Evolutionary conservation across 1,140 invertebrate genomes (phyloP).

Genomic region (Teleopsis dalmanni): DNA sequence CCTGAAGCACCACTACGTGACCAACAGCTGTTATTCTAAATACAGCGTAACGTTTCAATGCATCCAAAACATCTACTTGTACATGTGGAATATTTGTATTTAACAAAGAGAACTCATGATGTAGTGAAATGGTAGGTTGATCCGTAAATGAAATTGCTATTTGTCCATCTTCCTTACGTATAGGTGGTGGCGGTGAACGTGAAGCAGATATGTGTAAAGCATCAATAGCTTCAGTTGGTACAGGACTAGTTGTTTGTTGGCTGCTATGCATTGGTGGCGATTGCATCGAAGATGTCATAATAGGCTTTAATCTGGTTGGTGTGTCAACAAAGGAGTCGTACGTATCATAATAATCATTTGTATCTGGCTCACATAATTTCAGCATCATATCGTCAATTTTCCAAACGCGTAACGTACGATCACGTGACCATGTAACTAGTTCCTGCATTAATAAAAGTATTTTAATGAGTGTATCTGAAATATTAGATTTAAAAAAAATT

Average conservation of each 20-base stretch:
- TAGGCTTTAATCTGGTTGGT: conserved; percentile 25
- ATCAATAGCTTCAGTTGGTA: conserved; percentile 10
- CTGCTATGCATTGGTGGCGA: background rate
- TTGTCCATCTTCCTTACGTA: conserved; percentile 28
- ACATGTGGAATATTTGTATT: conserved; percentile 83
- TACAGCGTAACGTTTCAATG: conserved; percentile 61
- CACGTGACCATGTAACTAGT: conserved; percentile 91
- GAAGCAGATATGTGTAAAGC: conserved; percentile 8
- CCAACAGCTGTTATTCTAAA: conserved; percentile 67
- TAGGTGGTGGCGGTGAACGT: conserved; percentile 12
- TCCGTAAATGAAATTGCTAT: conserved; percentile 39
- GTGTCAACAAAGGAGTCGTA: conserved; percentile 10
- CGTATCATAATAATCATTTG: conserved; percentile 40
- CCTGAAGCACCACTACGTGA: conserved; percentile 66
- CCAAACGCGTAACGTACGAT: conserved; percentile 87
- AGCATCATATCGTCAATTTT: conserved; percentile 76
- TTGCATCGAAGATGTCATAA: conserved; percentile 5
- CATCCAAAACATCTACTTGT: conserved; percentile 64
- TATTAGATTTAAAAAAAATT: conserved; percentile 5
- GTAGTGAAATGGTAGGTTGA: conserved; percentile 55
- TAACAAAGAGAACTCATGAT: conserved; percentile 81
- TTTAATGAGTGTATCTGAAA: no score
- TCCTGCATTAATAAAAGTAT: conserved; percentile 67
- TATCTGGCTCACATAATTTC: conserved; percentile 54
- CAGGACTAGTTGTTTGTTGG: background rate